Base-by-base conservation (phyloP, 2,113 vertebrate genomes). In the Strix aluco region DNA sequence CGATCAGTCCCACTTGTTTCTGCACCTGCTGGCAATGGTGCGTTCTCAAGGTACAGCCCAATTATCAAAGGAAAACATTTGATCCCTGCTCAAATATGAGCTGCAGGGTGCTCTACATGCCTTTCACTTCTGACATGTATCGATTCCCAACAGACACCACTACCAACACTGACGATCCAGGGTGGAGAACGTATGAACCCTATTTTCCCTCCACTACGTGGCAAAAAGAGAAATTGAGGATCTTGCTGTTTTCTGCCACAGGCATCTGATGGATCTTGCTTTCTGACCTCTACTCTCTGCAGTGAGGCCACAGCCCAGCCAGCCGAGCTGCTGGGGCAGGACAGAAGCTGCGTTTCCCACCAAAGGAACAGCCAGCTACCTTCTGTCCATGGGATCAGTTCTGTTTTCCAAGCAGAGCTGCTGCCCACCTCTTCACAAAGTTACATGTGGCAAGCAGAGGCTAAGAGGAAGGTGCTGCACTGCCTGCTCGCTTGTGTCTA, bases 401-500 rank as follows among this genome's bases (percentile, higher is more conserved):
- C 49, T 49, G 7, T 18, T 83, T 63, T 51, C 67, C 38, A 34
- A 77, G 65, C 46, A 5, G 4, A 89, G 27, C 65, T 71, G n/a
- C 69, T 84, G 88, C 17, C 27, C 7, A 6, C 3, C 36, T 15
- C 55, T 34, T 86, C 51, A 27, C n/a, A 27, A 38, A 67, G 27
- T 23, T 32, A 29, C 55, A 51, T 0, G 0, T 46, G 70, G 73
- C 30, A 54, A 81, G 71, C 59, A 81, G 78, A 81, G 42, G 72
- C 63, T 51, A 8, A 42, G 61, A 72, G 52, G 47, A 29, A 18
- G 34, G 63, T n/a, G 63, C 40, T 34, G 13, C 21, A 10, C 22
- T 4, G 18, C 32, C 62, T 6, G 6, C 25, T 19, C 1, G 7
- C 67, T 25, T 3, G 2, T 1, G 1, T 29, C 84, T 59, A 11